phyloP scores from a whole-genome alignment of 2,888 invertebrate species.

The Hanleya hanleyi region DNA sequence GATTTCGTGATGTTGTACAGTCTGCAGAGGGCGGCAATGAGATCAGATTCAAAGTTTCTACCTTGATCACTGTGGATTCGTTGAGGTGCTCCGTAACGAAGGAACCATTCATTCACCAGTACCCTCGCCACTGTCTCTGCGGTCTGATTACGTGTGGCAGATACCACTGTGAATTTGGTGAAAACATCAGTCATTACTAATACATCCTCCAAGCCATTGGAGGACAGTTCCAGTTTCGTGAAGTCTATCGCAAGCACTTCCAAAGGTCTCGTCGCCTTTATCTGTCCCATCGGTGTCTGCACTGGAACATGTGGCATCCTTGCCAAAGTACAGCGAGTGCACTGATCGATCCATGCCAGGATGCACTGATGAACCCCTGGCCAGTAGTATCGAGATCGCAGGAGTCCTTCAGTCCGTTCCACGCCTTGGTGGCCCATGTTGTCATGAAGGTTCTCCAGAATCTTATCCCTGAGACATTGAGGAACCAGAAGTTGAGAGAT shows the following conservation, averaged over 20 bases:
- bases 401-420: not conserved
- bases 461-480: not conserved
- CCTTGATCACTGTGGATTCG: slow-evolving; percentile 8
- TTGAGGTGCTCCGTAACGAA: not conserved
- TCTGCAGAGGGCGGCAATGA: not conserved
- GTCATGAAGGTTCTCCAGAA: slow-evolving; percentile 10
- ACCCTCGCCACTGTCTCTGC: not conserved
- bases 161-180: not conserved
- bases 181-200: slow-evolving; percentile 14
- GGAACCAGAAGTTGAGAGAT: not conserved
- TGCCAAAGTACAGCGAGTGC: not conserved
- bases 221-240: slow-evolving; percentile 7
- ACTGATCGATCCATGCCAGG: not conserved
- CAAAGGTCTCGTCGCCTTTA: not conserved
- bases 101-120: slow-evolving; percentile 13
- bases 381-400: not conserved
- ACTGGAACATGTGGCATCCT: not conserved
- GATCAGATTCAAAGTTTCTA: not conserved
- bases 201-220: slow-evolving; percentile 10
- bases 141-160: not conserved
- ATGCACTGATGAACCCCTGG: not conserved
- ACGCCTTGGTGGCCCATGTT: slow-evolving; percentile 14
- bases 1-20: not conserved
- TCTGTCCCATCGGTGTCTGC: not conserved
- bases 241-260: not conserved